Evolutionary conservation across 2,113 vertebrate genomes (phyloP).

Genomic region (Dicentrarchus labrax): DNA sequence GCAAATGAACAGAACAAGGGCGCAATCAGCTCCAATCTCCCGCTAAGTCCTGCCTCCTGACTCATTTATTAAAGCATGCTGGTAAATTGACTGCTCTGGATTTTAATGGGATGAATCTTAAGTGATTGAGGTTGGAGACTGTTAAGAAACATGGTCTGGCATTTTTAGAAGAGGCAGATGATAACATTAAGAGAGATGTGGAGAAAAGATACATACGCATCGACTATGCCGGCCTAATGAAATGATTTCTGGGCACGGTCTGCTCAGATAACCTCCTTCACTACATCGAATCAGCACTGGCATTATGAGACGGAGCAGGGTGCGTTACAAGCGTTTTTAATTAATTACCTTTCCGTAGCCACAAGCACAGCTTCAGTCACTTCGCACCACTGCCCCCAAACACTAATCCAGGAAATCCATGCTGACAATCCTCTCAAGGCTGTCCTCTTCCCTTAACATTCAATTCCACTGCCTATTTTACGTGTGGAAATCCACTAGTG

Average conservation of each 20-base stretch:
- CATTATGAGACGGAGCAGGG: slow-evolving; percentile 51
- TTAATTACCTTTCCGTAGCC: slow-evolving; percentile 76
- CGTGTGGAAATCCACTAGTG: slow-evolving; percentile 40
- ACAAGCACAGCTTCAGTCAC: slow-evolving; percentile 68
- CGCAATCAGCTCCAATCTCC: slow-evolving; percentile 79
- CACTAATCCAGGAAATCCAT: slow-evolving; percentile 74
- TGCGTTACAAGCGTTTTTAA: slow-evolving; percentile 74
- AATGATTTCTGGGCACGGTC: slow-evolving; percentile 38
- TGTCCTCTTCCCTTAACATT: slow-evolving; percentile 49
- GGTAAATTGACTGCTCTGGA: slow-evolving; percentile 73
- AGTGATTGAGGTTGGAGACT: slow-evolving; percentile 54
- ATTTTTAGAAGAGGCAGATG: slow-evolving; percentile 26
- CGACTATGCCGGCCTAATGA: slow-evolving; percentile 17
- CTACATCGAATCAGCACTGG: slow-evolving; percentile 41
- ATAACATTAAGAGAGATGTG: slow-evolving; percentile 40
- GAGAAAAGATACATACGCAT: slow-evolving; percentile 16
- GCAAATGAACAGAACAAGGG: slow-evolving; percentile 81
- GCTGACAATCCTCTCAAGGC: slow-evolving; percentile 71
- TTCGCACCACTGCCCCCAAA: slow-evolving; percentile 54
- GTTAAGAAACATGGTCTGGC: slow-evolving; percentile 36
- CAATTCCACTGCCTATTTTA: slow-evolving; percentile 18
- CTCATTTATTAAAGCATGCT: slow-evolving; percentile 71
- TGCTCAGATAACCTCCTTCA: slow-evolving; percentile 56
- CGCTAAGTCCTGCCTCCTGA: slow-evolving; percentile 69
- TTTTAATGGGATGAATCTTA: slow-evolving; percentile 74